Evolutionary conservation across 2,797 vertebrate species (phyloP).

Genomic region (Phrynocephalus forsythii): DNA sequence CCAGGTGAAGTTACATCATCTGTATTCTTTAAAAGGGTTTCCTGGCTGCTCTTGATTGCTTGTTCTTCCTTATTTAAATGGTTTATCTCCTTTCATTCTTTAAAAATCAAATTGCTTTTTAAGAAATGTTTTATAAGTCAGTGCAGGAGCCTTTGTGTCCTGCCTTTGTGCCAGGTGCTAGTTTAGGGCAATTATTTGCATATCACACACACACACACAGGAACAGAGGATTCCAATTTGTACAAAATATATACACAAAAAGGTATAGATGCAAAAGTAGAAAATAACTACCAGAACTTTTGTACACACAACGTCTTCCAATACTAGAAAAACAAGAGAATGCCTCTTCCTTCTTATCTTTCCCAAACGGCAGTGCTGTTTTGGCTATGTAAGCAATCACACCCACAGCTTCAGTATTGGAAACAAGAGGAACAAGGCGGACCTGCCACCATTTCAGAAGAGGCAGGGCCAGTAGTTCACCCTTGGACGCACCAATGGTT

Average conservation of each 20-base stretch:
- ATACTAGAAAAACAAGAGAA: background rate
- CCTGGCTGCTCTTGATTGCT: background rate
- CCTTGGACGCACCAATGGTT: no score
- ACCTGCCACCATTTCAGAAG: no score
- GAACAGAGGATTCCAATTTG: background rate
- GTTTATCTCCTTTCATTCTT: background rate
- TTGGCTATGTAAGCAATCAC: no score
- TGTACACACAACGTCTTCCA: background rate
- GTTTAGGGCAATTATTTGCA: no score
- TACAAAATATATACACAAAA: background rate
- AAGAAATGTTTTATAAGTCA: background rate
- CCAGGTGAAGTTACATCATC: background rate
- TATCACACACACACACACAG: background rate
- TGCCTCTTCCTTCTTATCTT: no score
- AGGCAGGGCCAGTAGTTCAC: no score
- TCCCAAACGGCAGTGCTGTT: no score
- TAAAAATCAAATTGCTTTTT: background rate
- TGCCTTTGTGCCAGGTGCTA: background rate
- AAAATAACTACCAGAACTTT: background rate
- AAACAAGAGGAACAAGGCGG: no score
- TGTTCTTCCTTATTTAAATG: background rate
- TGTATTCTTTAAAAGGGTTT: constrained; percentile 1
- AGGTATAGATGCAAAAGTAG: background rate
- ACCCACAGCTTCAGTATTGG: no score
- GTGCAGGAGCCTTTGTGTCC: background rate